Conservation (phyloP, 2,888 invertebrate genomes). For the Neocrepidodera transversa region DNA sequence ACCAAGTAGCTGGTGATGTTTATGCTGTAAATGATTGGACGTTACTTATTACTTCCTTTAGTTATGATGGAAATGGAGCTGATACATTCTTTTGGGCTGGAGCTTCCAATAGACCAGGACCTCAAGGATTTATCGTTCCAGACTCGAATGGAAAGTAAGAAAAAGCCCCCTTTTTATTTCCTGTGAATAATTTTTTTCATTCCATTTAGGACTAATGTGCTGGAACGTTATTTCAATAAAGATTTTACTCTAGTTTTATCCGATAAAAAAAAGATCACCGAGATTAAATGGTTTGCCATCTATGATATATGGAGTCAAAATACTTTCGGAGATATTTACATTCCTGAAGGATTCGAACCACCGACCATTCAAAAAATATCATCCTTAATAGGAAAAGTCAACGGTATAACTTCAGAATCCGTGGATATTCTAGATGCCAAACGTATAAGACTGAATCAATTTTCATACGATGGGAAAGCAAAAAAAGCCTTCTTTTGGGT, state of each 20-base stretch:
- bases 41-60: constrained; percentile 79
- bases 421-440: constrained; percentile 82
- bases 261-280: constrained; percentile 84
- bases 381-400: constrained; percentile 66
- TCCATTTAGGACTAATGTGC: constrained; percentile 82
- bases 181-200: too few relatives aligned
- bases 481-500: constrained; percentile 86
- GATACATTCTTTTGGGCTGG: constrained; percentile 96
- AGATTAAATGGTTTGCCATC: constrained; percentile 88
- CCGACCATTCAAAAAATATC: constrained; percentile 74
- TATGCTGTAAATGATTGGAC: constrained; percentile 89
- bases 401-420: constrained; percentile 75
- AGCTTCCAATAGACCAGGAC: constrained; percentile 84
- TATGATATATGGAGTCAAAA: constrained; percentile 88
- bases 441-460: constrained; percentile 77
- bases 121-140: constrained; percentile 90
- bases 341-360: constrained; percentile 87
- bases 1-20: constrained; percentile 88
- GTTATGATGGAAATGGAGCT: constrained; percentile 88
- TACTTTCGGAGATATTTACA: constrained; percentile 87
- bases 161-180: too few relatives aligned
- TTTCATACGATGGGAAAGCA: constrained; percentile 80
- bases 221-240: constrained; percentile 85
- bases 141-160: constrained; percentile 85
- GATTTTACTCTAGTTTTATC: constrained; percentile 83